Conservation (phyloP, 2,113 vertebrate genomes). For the Grammomys dolichurus region DNA sequence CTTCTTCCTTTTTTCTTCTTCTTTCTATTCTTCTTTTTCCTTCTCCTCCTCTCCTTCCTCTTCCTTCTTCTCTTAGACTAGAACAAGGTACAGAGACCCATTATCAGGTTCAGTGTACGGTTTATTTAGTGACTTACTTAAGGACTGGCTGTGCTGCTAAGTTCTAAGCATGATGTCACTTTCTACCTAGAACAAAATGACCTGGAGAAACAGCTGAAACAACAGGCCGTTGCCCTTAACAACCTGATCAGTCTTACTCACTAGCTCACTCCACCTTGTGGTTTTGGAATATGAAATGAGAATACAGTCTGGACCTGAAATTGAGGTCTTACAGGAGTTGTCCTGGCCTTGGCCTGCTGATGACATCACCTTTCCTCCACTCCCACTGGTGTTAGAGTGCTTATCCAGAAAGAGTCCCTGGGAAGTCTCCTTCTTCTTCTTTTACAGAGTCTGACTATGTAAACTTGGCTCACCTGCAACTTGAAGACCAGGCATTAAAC, state of each 20-base stretch:
- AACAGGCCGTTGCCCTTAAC: neutral
- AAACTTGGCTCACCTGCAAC: neutral
- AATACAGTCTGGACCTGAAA: neutral
- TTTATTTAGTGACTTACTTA: neutral
- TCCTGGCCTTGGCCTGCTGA: neutral
- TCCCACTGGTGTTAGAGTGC: neutral
- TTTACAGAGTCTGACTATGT: neutral
- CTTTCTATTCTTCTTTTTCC: neutral
- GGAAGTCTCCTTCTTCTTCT: neutral
- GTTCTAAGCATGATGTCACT: neutral
- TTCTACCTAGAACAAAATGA: neutral
- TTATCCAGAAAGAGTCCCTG: neutral
- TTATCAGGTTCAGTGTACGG: neutral
- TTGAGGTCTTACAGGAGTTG: neutral
- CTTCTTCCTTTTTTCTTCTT: neutral
- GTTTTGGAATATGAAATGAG: neutral
- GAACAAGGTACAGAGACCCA: neutral
- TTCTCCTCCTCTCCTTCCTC: neutral
- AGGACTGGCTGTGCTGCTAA: neutral
- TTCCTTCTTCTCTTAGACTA: neutral
- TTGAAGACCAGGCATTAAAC: neutral
- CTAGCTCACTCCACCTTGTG: neutral
- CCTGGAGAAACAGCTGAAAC: neutral
- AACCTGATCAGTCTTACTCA: neutral
- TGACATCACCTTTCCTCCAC: no score